phyloP scores from a whole-genome alignment of 2,113 vertebrate genomes.

The Sylvia atricapilla region DNA sequence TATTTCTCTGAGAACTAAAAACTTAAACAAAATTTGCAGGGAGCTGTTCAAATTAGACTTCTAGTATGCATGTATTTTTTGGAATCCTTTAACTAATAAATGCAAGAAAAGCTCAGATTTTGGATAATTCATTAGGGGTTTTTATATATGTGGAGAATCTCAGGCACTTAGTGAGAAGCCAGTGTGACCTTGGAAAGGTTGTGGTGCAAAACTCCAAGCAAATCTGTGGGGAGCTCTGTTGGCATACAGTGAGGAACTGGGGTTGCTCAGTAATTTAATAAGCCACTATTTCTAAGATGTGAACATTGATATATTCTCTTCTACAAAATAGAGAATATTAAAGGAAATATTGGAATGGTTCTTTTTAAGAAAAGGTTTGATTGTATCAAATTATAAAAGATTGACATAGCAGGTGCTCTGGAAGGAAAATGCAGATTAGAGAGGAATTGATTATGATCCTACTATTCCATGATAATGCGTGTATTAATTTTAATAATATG shows the following conservation, averaged over 20 bases:
- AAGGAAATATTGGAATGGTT: background rate
- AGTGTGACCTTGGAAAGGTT: background rate
- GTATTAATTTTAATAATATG: background rate
- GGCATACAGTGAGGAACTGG: accelerated
- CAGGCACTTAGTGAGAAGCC: background rate
- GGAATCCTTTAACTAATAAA: background rate
- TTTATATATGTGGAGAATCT: background rate
- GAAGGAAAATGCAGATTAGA: background rate
- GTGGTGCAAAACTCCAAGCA: background rate
- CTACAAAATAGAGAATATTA: background rate
- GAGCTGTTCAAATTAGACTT: background rate
- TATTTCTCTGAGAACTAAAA: background rate
- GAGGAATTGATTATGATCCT: background rate
- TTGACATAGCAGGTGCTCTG: background rate
- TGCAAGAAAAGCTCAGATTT: background rate
- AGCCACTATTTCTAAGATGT: background rate
- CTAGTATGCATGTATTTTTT: background rate
- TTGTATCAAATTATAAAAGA: background rate
- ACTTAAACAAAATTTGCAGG: background rate
- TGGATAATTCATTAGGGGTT: background rate
- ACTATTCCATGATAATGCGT: background rate
- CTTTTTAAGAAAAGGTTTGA: background rate
- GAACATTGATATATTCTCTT: background rate
- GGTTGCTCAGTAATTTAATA: background rate
- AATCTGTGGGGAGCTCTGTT: background rate